A percentile compares a stretch with the other conserved stretches of the same genome.
Conservation (phyloP, 2,113 vertebrate genomes). For the Prunella himalayana region DNA sequence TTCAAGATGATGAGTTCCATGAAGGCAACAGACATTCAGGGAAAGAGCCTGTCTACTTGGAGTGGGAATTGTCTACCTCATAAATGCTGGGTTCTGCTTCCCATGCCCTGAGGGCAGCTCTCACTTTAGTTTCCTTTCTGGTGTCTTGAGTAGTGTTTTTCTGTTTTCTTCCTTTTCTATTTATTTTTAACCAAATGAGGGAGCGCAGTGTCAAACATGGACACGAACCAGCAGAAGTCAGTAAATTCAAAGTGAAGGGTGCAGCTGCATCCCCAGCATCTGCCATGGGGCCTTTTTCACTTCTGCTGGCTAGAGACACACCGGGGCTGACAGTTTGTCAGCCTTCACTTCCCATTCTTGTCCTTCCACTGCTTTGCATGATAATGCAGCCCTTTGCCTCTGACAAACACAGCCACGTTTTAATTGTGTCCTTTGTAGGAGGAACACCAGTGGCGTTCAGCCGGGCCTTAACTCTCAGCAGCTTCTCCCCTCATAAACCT, state of each 20-base stretch:
- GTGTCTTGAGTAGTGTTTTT: not conserved
- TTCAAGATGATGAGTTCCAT: not conserved
- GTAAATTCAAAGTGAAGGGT: conserved; percentile 17
- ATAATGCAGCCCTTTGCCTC: not conserved
- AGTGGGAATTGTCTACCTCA: not conserved
- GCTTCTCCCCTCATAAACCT: conserved; percentile 1
- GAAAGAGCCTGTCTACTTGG: not conserved
- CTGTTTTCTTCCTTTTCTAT: not conserved
- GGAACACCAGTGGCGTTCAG: not conserved
- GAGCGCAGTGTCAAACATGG: not conserved
- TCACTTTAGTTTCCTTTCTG: not conserved
- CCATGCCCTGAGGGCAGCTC: not conserved
- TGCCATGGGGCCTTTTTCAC: not conserved
- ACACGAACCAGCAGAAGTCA: not conserved
- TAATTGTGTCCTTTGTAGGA: not conserved
- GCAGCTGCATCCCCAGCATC: not conserved
- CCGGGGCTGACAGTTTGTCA: not conserved
- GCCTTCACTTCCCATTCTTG: conserved; percentile 1
- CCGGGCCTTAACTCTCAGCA: not conserved
- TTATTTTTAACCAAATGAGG: conserved; percentile 39
- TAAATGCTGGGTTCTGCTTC: not conserved
- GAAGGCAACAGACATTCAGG: not conserved
- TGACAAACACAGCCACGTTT: not conserved
- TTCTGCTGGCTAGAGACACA: not conserved
- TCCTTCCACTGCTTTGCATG: not conserved